Conservation (phyloP, 2,113 vertebrate genomes). For the Poicephalus gulielmi region DNA sequence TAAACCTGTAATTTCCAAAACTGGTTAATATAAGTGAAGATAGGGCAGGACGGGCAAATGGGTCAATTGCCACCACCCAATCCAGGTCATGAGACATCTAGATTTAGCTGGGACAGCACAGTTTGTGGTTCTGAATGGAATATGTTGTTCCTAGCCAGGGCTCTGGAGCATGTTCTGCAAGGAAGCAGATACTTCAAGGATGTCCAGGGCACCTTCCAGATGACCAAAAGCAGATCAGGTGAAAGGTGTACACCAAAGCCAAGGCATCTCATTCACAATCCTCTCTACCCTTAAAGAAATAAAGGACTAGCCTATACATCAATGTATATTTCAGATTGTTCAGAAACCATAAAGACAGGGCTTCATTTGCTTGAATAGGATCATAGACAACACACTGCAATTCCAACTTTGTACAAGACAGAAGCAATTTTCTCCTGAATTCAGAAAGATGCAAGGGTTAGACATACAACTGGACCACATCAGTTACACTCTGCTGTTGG, state of each 20-base stretch:
- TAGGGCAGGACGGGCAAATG: background rate
- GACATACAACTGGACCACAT: background rate
- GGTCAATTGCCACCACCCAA: accelerated
- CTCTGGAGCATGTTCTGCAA: background rate
- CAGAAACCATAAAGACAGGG: background rate
- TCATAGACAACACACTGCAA: background rate
- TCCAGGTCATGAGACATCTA: accelerated
- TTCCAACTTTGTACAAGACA: background rate
- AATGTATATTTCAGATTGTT: background rate
- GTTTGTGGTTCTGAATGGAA: background rate
- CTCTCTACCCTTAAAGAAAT: background rate
- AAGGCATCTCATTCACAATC: background rate
- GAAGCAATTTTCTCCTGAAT: background rate
- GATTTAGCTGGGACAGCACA: background rate
- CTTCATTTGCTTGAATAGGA: background rate
- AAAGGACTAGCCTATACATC: background rate
- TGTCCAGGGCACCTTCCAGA: background rate
- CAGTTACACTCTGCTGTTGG: background rate
- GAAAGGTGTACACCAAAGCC: background rate
- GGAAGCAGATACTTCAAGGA: background rate
- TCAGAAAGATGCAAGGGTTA: background rate
- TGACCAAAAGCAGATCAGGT: background rate
- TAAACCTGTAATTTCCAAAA: background rate
- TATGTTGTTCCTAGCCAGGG: background rate
- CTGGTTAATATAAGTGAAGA: background rate